phyloP scores from a whole-genome alignment of 2,888 invertebrate species.

The Lochmaea capreae region DNA sequence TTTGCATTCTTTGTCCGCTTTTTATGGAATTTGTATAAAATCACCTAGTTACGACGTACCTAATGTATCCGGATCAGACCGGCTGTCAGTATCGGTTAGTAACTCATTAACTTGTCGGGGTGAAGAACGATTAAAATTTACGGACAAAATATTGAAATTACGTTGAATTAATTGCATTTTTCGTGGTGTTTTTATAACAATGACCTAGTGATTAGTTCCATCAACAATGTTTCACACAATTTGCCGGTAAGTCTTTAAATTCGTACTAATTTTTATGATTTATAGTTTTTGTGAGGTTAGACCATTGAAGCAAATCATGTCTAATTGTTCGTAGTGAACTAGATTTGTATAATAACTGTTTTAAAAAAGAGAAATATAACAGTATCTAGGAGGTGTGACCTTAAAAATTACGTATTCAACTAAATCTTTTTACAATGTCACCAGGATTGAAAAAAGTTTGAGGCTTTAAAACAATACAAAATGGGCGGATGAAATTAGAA shows the following conservation, averaged over 20 bases:
- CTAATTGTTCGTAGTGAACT: background rate
- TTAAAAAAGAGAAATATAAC: background rate
- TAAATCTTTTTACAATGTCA: slow-evolving; percentile 4
- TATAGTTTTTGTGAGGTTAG: background rate
- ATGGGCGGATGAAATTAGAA: slow-evolving; percentile 2
- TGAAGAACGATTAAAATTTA: too few relatives aligned
- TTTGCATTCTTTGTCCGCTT: too few relatives aligned
- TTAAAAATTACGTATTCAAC: slow-evolving; percentile 1
- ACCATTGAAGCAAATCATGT: too few relatives aligned
- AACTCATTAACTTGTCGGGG: too few relatives aligned
- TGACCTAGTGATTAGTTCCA: background rate
- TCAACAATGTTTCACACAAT: background rate
- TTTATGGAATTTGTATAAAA: too few relatives aligned
- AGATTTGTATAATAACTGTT: background rate
- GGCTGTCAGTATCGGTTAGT: too few relatives aligned
- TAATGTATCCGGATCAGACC: too few relatives aligned
- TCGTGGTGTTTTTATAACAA: background rate
- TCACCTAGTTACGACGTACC: too few relatives aligned
- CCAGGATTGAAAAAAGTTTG: background rate
- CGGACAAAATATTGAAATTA: too few relatives aligned
- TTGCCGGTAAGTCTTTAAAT: background rate
- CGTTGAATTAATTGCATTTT: background rate
- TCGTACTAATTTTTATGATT: slow-evolving; percentile 1
- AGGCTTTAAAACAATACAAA: background rate
- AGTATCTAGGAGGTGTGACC: background rate